A percentile compares a stretch with the other conserved stretches of the same genome.
Conservation (phyloP, 1,140 invertebrate species). For the Cardiocondyla obscurior region DNA sequence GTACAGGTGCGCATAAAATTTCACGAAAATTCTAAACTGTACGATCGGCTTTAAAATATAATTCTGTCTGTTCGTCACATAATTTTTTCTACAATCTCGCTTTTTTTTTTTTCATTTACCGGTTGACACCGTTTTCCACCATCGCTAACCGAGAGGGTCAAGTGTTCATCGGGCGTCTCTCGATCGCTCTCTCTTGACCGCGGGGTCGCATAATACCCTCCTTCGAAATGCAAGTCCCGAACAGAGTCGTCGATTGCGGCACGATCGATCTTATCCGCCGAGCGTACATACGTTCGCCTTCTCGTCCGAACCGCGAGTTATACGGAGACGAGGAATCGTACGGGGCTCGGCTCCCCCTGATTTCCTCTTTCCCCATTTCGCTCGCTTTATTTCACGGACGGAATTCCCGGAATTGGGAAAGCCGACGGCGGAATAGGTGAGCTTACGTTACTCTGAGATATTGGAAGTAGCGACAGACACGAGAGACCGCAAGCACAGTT, state of each 20-base stretch:
- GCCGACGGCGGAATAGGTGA: slow-evolving; percentile 39
- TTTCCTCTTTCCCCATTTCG: slow-evolving; percentile 42
- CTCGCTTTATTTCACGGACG: slow-evolving; percentile 46
- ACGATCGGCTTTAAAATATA: background rate
- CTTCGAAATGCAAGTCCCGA: slow-evolving; percentile 53
- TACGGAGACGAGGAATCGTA: slow-evolving; percentile 28
- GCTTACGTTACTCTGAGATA: slow-evolving; percentile 51
- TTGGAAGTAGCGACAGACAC: slow-evolving; percentile 53
- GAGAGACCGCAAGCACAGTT: slow-evolving; percentile 16
- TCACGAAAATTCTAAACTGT: background rate
- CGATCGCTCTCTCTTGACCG: slow-evolving; percentile 13
- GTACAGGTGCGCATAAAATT: background rate
- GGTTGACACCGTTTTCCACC: background rate
- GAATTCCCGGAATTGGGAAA: slow-evolving; percentile 49
- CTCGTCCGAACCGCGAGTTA: slow-evolving; percentile 39
- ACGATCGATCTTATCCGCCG: slow-evolving; percentile 61
- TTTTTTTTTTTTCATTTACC: background rate
- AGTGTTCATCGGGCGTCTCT: slow-evolving; percentile 61
- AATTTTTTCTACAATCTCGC: slow-evolving; percentile 1
- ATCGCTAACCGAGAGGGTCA: slow-evolving; percentile 14
- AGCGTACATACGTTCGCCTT: slow-evolving; percentile 22
- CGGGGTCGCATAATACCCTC: slow-evolving; percentile 53
- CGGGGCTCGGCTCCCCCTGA: slow-evolving; percentile 2
- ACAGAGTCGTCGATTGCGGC: slow-evolving; percentile 54
- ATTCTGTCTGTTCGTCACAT: background rate